phyloP scores from a whole-genome alignment of 2,113 vertebrate genomes.

The Neodon shergylaensis region DNA sequence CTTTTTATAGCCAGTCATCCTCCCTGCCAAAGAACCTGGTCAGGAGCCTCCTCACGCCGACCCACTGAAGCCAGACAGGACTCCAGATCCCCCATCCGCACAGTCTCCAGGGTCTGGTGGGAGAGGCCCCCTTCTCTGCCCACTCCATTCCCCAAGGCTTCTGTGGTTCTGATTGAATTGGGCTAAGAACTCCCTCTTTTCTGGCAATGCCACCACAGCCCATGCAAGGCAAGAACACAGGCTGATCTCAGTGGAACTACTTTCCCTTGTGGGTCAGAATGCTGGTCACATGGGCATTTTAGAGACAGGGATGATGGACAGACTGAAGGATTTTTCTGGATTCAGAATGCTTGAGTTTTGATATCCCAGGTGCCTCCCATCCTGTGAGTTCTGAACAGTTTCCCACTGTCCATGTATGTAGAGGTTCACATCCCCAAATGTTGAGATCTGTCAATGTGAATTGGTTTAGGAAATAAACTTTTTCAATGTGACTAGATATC shows the following conservation, averaged over 20 bases:
- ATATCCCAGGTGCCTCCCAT: not conserved
- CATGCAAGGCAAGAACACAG: not conserved
- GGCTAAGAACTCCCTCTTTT: not conserved
- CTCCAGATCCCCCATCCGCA: not conserved
- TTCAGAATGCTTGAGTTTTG: not conserved
- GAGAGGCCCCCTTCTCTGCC: not conserved
- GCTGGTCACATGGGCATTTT: not conserved
- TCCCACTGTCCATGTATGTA: no score
- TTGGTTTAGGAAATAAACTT: not conserved
- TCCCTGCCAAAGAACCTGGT: not conserved
- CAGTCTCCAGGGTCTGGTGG: not conserved
- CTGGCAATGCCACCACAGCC: not conserved
- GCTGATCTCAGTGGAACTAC: not conserved
- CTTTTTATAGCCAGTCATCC: not conserved
- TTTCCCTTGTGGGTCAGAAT: not conserved
- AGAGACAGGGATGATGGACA: no score
- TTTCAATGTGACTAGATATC: fast-evolving
- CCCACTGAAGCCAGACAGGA: not conserved
- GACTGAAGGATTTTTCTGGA: not conserved
- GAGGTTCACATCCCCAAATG: not conserved
- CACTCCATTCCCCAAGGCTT: not conserved
- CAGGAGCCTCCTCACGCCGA: not conserved
- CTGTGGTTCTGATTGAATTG: not conserved
- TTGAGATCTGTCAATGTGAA: not conserved
- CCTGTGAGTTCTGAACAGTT: not conserved